Evolutionary conservation across 2,113 vertebrate genomes (phyloP).

Genomic region (Forbesichthys papilliferus): DNA sequence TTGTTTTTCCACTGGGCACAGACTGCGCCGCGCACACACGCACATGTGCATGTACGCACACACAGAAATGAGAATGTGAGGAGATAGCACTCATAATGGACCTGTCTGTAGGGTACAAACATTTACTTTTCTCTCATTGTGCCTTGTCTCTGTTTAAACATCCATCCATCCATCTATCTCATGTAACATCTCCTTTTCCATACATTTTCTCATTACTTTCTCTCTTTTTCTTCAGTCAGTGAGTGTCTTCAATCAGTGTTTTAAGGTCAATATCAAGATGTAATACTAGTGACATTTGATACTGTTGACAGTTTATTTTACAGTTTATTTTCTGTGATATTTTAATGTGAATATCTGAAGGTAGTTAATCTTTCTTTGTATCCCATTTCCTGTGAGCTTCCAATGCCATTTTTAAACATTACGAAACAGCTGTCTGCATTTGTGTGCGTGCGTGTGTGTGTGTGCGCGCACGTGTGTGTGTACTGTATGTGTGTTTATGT

Average conservation of each 20-base stretch:
- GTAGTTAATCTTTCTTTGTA: background rate
- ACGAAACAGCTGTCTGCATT: constrained; percentile 16
- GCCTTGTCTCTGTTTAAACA: background rate
- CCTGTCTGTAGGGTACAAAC: background rate
- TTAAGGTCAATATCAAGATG: background rate
- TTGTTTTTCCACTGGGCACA: constrained; percentile 67
- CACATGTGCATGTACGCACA: background rate
- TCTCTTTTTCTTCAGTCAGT: background rate
- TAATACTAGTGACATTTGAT: background rate
- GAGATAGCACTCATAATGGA: background rate
- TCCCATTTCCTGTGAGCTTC: constrained; percentile 24
- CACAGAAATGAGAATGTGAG: constrained; percentile 13
- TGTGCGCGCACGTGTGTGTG: constrained; percentile 7
- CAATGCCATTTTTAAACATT: constrained; percentile 18
- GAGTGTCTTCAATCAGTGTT: too few species aligned
- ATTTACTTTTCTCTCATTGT: background rate
- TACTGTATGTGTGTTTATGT: background rate
- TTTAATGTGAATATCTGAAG: background rate
- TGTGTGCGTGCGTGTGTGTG: background rate
- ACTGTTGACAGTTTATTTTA: background rate
- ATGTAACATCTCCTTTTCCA: background rate
- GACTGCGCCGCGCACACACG: constrained; percentile 18
- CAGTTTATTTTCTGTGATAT: background rate
- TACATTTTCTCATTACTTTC: background rate
- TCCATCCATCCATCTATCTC: background rate